Evolutionary conservation across 2,113 vertebrate genomes (phyloP).

Genomic region (Rafetus swinhoei): DNA sequence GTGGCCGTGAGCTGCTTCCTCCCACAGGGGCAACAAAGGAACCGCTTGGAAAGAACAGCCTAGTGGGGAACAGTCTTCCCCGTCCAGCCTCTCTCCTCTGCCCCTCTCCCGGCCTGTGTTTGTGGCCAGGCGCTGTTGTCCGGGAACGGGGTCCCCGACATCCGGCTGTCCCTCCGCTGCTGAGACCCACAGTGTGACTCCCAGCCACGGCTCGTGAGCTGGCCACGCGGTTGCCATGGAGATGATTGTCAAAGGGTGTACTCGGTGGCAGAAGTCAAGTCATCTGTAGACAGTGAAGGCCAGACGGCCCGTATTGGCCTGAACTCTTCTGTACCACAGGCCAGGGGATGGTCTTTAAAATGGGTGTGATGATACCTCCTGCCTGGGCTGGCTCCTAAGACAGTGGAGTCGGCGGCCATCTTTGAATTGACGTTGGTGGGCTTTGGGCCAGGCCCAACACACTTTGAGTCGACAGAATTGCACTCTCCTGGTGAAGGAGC

Average conservation of each 20-base stretch:
- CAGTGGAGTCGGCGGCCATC: neutral
- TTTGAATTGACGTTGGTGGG: neutral
- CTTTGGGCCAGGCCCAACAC: neutral
- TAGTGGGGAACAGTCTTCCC: neutral
- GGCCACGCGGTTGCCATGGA: neutral
- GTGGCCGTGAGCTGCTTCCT: too few species aligned
- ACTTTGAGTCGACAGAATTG: neutral
- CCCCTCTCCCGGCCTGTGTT: neutral
- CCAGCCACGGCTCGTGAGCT: neutral
- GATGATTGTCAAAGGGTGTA: neutral
- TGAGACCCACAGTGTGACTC: neutral
- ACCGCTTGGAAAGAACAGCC: neutral
- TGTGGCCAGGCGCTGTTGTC: neutral
- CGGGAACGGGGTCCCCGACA: fast-evolving
- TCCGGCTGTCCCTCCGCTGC: neutral
- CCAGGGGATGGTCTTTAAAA: too few species aligned
- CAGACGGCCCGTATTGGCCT: too few species aligned
- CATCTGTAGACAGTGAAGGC: neutral
- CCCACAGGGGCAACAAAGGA: neutral
- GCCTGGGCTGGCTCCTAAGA: fast-evolving
- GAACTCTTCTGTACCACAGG: too few species aligned
- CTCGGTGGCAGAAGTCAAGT: neutral
- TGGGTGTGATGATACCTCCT: too few species aligned
- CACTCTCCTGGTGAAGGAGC: neutral
- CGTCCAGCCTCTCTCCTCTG: neutral